Evolutionary conservation across 2,888 invertebrate species (phyloP).

Genomic region (Stegana nigrithorax): DNA sequence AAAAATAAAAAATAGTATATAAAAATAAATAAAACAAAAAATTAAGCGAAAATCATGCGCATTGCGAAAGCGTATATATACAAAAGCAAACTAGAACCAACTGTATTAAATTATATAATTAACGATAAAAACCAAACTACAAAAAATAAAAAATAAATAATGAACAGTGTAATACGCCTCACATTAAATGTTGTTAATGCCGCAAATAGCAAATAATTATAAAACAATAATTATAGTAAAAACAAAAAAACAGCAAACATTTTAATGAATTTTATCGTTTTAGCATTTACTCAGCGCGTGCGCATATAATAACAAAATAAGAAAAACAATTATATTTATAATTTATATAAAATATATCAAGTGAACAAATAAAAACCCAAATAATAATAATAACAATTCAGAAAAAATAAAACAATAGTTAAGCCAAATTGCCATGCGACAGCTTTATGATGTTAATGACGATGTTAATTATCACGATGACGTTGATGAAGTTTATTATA

Average conservation of each 20-base stretch:
- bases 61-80: no score
- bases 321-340: not conserved
- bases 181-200: slow-evolving; percentile 9
- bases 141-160: no score
- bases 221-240: slow-evolving; percentile 2
- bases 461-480: not conserved
- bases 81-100: slow-evolving; percentile 18
- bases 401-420: not conserved
- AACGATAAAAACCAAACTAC: not conserved
- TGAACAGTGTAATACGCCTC: not conserved
- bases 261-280: slow-evolving; percentile 14
- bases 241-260: slow-evolving; percentile 13
- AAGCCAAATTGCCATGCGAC: slow-evolving; percentile 10
- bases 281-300: slow-evolving; percentile 6
- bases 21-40: slow-evolving; percentile 2
- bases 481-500: slow-evolving; percentile 1
- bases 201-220: not conserved
- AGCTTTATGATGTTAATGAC: slow-evolving; percentile 4
- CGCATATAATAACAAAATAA: not conserved
- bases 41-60: no score
- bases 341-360: not conserved
- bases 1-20: slow-evolving; percentile 5
- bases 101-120: not conserved
- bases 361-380: not conserved
- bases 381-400: not conserved